A percentile compares a stretch with the other conserved stretches of the same genome.
phyloP scores from a whole-genome alignment of 2,888 invertebrate genomes.

The Troilus luridus region DNA sequence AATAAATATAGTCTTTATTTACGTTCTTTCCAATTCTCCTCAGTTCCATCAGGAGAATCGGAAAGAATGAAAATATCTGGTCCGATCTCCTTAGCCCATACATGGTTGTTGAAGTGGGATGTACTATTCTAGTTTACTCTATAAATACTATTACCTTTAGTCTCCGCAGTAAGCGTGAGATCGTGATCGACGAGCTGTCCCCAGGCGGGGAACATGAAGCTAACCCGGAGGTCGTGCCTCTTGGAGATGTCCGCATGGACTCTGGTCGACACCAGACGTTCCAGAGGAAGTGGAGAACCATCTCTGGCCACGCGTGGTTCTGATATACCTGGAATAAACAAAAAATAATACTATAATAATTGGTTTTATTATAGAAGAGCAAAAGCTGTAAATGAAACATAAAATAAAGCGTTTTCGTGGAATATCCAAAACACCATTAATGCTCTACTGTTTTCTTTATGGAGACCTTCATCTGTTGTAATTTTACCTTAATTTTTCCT shows the following conservation, averaged over 20 bases:
- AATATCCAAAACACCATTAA: too few relatives aligned
- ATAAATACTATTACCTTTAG: constrained; percentile 68
- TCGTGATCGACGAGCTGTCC: constrained; percentile 72
- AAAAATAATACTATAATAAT: background rate
- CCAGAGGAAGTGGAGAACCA: constrained; percentile 73
- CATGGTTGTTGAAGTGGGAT: too few relatives aligned
- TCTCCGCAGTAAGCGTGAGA: constrained; percentile 70
- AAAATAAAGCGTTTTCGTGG: background rate
- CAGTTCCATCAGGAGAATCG: too few relatives aligned
- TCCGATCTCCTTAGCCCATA: too few relatives aligned
- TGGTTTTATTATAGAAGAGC: background rate
- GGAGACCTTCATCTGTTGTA: too few relatives aligned
- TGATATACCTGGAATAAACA: constrained; percentile 64
- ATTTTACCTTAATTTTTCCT: too few relatives aligned
- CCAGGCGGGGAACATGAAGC: constrained; percentile 70
- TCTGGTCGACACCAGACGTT: constrained; percentile 77
- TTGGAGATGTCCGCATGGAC: constrained; percentile 76
- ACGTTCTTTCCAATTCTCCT: too few relatives aligned
- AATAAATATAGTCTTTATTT: too few relatives aligned
- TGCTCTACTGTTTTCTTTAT: too few relatives aligned
- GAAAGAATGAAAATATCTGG: too few relatives aligned
- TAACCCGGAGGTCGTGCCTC: constrained; percentile 68
- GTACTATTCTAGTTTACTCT: too few relatives aligned
- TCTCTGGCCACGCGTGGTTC: constrained; percentile 64
- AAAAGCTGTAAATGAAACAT: background rate